A percentile compares a stretch with the other conserved stretches of the same genome.
Conservation (phyloP, 2,888 invertebrate species). For the Apeira syringaria region DNA sequence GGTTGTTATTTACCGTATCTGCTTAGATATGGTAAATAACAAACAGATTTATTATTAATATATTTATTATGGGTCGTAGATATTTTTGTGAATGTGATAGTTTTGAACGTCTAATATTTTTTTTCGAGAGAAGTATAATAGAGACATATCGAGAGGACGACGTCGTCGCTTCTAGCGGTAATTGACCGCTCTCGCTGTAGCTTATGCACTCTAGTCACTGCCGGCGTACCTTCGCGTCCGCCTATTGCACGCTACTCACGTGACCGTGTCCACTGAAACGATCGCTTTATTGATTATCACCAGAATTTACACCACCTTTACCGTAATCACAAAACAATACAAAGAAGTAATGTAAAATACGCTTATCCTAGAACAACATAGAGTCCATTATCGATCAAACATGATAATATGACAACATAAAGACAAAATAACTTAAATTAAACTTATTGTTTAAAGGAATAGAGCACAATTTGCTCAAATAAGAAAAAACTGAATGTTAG, state of each 20-base stretch:
- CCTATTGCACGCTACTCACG: conserved; percentile 40
- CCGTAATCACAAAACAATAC: conserved; percentile 52
- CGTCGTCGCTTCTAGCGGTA: not conserved
- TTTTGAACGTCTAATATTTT: too few relatives aligned
- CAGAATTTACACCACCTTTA: conserved; percentile 51
- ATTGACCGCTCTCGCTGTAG: conserved; percentile 34
- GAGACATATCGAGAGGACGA: too few relatives aligned
- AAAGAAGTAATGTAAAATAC: conserved; percentile 15
- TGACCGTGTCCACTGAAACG: conserved; percentile 74
- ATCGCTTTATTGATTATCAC: conserved; percentile 80
- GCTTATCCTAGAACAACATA: conserved; percentile 1
- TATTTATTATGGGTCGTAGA: too few relatives aligned
- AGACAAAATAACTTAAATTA: not conserved
- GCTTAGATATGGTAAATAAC: too few relatives aligned
- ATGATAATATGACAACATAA: not conserved
- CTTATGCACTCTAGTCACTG: conserved; percentile 26
- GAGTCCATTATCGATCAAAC: conserved; percentile 6
- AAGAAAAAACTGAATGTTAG: not conserved
- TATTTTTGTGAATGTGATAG: too few relatives aligned
- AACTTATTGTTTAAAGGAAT: not conserved
- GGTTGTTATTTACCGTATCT: too few relatives aligned
- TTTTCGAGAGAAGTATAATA: too few relatives aligned
- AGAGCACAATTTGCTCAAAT: conserved; percentile 1
- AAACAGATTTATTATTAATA: too few relatives aligned
- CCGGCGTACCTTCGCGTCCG: conserved; percentile 74